Evolutionary conservation across 2,888 invertebrate species (phyloP), one percentile per base, ranked within the genome.

Genomic region (Osedax frankpressi): DNA sequence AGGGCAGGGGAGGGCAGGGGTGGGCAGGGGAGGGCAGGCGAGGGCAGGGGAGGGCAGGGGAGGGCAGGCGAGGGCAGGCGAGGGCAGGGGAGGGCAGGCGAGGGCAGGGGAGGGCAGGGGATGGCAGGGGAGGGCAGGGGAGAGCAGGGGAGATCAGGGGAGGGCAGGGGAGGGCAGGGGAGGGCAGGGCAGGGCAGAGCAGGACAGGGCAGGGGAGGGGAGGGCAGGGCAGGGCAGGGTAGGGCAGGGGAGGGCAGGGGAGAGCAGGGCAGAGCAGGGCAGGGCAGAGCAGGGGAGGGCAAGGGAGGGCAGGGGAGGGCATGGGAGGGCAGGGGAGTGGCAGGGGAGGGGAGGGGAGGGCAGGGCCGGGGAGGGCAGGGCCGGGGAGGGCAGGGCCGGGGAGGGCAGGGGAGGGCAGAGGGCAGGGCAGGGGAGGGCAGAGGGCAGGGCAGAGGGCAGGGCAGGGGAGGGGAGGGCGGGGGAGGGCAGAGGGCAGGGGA

Each of bases 81-180:
- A 3, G 6, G 62, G 62, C 62, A 62, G 62, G 25, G 62, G 26
- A 24, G 26, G 62, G 62, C 3, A 6, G 3, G 25, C 62, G n/a
- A n/a, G n/a, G n/a, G n/a, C n/a, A n/a, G 59, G n/a, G 59, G n/a
- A n/a, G n/a, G n/a, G 63, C 25, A 3, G 63, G 14, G 25, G 63
- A 26, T 3, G 63, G 3, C 3, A 6, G 25, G 3, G 26, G 6
- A 3, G 6, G 14, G 26, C 63, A 62, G 3, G 3, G 14, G 6
- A 62, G 2, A 0, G 25, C 63, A 25, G 11, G 3, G 62, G 62
- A 62, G 60, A 24, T 19, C 14, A 62, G 63, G 63, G 60, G n/a
- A 60, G 60, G 60, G 60, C 60, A 60, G 60, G 60, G 60, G n/a
- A 60, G 60, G 60, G 60, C 60, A 60, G 60, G 60, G 60, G n/a